Conservation (phyloP, 2,113 vertebrate genomes). For the Herpailurus yagouaroundi region DNA sequence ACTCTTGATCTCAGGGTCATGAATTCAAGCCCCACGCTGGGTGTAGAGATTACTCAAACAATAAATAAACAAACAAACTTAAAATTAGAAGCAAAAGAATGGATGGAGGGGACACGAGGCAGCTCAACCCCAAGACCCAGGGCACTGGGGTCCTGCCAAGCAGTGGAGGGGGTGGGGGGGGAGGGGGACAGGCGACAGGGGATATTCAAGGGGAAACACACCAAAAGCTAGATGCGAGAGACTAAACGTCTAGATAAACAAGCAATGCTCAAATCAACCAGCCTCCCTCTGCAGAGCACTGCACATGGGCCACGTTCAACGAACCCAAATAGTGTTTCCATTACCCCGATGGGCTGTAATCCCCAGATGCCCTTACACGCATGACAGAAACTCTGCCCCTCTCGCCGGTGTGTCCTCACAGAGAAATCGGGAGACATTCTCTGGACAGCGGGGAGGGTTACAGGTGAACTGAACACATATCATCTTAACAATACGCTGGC, state of each 20-base stretch:
- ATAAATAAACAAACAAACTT: background rate
- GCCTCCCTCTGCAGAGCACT: background rate
- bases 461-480: background rate
- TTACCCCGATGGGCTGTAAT: background rate
- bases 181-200: background rate
- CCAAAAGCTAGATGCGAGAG: background rate
- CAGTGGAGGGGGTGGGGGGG: rapidly evolving
- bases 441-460: background rate
- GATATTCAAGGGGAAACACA: background rate
- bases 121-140: background rate
- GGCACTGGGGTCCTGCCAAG: background rate
- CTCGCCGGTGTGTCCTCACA: background rate
- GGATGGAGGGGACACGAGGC: background rate
- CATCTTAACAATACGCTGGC: rapidly evolving
- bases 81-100: background rate
- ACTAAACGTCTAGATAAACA: background rate
- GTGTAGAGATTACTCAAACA: background rate
- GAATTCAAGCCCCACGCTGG: background rate
- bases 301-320: rapidly evolving
- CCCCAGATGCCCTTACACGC: background rate
- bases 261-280: background rate
- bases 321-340: background rate
- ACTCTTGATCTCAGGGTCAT: background rate
- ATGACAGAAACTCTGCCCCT: background rate
- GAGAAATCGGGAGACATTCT: background rate